Percentiles rank a stretch among this genome's conserved stretches.
Conservation (phyloP, 2,113 vertebrate genomes). For the Stigmatopora argus region DNA sequence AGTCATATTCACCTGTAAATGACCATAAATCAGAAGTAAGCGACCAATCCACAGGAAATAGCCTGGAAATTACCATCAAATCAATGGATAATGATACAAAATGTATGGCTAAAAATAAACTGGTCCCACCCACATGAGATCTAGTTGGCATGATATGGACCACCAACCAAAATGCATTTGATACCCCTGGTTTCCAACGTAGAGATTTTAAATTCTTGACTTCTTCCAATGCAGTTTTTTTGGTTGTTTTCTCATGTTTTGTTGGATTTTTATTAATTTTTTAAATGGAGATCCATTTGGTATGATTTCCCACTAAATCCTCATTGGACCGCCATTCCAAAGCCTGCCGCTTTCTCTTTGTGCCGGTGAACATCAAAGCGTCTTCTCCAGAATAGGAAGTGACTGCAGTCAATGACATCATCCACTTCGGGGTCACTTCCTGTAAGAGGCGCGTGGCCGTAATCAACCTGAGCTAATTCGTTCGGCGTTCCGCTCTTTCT, state of each 20-base stretch:
- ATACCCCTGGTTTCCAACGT: neutral
- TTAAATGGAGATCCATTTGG: no score
- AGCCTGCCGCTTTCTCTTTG: neutral
- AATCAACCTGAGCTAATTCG: constrained; percentile 8
- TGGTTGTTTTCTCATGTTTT: neutral
- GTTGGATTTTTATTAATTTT: neutral
- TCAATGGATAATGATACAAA: no score
- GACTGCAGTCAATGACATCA: constrained; percentile 5
- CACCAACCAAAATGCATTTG: no score
- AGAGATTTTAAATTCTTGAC: neutral
- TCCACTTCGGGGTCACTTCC: constrained; percentile 4
- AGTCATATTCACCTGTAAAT: no score
- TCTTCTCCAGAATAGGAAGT: constrained; percentile 1
- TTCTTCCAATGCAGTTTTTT: neutral
- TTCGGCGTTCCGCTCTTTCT: neutral
- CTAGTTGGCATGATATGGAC: no score
- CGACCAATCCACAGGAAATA: no score
- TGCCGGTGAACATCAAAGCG: neutral
- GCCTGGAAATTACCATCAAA: no score
- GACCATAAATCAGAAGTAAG: no score
- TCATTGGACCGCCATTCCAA: neutral
- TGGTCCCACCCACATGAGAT: no score
- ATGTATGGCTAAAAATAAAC: no score
- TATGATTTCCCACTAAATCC: neutral
- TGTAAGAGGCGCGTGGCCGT: neutral